Evolutionary conservation across 1,140 invertebrate species (phyloP), one percentile per base, ranked within the genome.

Genomic region (Muscidifurax raptorellus): DNA sequence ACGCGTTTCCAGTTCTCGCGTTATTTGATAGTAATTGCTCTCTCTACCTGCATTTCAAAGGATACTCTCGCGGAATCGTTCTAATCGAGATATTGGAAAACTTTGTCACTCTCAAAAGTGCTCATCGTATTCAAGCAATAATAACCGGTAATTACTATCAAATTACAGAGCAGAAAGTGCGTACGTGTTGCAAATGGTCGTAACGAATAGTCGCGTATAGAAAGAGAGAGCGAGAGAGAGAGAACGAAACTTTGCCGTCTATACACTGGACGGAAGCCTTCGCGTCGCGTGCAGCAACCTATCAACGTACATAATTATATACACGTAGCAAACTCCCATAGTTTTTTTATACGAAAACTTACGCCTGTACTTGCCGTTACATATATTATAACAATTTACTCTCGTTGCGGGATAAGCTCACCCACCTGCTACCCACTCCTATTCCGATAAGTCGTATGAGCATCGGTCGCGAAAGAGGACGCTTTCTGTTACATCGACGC

Each of bases 271-370:
- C 52, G 72, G 71, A 82, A 82, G 52, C 59, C 59, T 22, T 27
- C 71, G 32, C 71, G 30, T 82, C 36, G 59, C 36, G 40, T 71
- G 82, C 74, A 30, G 25, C 40, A 78, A 2, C 75, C 32, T 71
- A 83, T 52, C 64, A 6, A 78, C 44, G 22, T 44, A 36, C 40
- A 72, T 59, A 59, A 32, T 52, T 59, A 83, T 10, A 71, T n/a
- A 72, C 28, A 59, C 30, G 64, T 71, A 71, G 30, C n/a, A 30
- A 32, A 28, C 28, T 77, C n/a, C 67, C 76, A 40, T 84, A 84
- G 81, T 80, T 80, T 74, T 30, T 80, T 84, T 80, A 47, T 80
- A 40, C 83, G 71, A 79, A 79, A 79, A 40, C 27, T 69, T 78
- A 78, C 30, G 36, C 59, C 25, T 69, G 52, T 52, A 81, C 69